These are phyloP conservation scores for Grammomys surdaster DNA, from an alignment of 2,113 vertebrate genomes.

Conservation along the genomic window DNA sequence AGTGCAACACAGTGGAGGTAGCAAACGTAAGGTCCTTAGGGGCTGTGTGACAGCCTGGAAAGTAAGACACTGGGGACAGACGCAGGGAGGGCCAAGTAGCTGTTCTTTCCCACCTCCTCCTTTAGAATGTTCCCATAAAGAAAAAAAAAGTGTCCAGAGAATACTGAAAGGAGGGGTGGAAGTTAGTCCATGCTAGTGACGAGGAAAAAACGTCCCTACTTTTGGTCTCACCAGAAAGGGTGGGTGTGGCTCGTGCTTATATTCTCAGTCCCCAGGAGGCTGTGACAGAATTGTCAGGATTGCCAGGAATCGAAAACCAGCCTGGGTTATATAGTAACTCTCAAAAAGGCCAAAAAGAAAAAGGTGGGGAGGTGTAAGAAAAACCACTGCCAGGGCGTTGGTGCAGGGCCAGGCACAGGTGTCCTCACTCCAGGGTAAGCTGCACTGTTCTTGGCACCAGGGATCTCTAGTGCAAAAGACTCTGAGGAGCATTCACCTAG, in stretches of 20 bases:
- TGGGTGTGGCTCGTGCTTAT: not conserved
- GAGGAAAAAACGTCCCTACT: not conserved
- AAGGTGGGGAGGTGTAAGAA: too few relatives aligned
- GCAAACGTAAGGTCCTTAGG: slow-evolving; percentile 38
- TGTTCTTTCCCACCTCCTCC: not conserved
- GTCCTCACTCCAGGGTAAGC: not conserved
- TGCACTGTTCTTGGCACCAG: not conserved
- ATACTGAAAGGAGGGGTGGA: slow-evolving; percentile 21
- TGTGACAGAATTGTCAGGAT: not conserved
- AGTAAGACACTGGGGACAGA: slow-evolving; percentile 64
- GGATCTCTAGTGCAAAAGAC: not conserved
- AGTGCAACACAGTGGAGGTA: slow-evolving; percentile 52
- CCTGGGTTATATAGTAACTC: not conserved
- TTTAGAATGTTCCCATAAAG: slow-evolving; percentile 24
- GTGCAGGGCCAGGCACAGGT: not conserved
- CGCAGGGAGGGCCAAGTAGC: not conserved
- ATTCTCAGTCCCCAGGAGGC: not conserved
- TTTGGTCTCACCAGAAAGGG: slow-evolving; percentile 67
- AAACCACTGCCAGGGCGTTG: not conserved
- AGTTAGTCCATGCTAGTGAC: not conserved
- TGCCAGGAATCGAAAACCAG: not conserved
- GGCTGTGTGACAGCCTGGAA: slow-evolving; percentile 44
- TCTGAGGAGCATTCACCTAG: not conserved
- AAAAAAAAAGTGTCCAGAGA: not conserved
- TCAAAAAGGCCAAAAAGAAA: not conserved